phyloP scores from a whole-genome alignment of 2,113 vertebrate species.

The Boleophthalmus pectinirostris region DNA sequence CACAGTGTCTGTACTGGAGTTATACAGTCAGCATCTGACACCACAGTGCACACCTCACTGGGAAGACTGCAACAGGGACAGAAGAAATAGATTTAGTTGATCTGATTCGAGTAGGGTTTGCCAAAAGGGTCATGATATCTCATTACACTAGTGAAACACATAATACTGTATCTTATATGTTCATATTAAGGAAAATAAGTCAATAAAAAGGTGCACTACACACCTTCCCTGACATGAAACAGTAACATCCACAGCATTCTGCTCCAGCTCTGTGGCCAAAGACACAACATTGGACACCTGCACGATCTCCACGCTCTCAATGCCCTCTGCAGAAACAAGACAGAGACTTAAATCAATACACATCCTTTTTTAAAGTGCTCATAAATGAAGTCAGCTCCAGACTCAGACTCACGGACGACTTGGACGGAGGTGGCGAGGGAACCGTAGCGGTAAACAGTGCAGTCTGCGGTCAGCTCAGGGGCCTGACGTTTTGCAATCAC shows the following conservation, averaged over 20 bases:
- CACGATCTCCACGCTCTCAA: slow-evolving; percentile 90
- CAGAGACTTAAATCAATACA: background rate
- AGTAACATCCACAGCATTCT: slow-evolving; percentile 88
- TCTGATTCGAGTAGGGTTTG: no score
- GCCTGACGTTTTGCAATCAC: slow-evolving; percentile 86
- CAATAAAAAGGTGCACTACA: slow-evolving; percentile 26
- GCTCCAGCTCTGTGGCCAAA: slow-evolving; percentile 62
- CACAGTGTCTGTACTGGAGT: slow-evolving; percentile 81
- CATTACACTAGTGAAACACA: no score
- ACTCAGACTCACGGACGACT: slow-evolving; percentile 83
- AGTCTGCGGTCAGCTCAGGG: slow-evolving; percentile 72
- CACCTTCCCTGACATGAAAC: slow-evolving; percentile 91
- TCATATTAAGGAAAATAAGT: no score
- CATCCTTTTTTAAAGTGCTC: background rate
- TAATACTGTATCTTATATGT: no score
- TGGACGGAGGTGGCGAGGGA: slow-evolving; percentile 83
- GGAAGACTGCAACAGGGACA: slow-evolving; percentile 78
- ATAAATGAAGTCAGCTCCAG: background rate
- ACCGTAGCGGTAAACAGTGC: slow-evolving; percentile 88
- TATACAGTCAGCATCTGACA: slow-evolving; percentile 86
- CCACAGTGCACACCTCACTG: slow-evolving; percentile 86
- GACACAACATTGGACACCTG: slow-evolving; percentile 80
- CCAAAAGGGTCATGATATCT: no score
- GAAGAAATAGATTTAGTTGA: background rate
- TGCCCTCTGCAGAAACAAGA: slow-evolving; percentile 80